Base-by-base conservation (phyloP, 1,140 invertebrate genomes). In the Drosophila biarmipes region DNA sequence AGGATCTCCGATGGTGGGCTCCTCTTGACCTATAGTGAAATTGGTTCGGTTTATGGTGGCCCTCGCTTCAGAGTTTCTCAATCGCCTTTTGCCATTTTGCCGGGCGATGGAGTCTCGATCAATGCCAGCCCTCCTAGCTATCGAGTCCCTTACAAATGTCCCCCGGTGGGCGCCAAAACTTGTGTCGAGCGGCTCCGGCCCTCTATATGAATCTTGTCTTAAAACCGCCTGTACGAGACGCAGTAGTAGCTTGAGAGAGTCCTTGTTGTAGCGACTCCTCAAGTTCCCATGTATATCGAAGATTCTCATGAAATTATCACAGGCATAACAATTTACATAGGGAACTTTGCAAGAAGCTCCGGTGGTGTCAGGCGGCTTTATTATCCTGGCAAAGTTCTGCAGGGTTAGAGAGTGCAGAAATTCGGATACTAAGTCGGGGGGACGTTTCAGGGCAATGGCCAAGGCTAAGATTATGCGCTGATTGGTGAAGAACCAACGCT, bases 351-450 rank as follows among this genome's bases (percentile, higher is more conserved):
- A 66, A 0, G 7, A 7, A 6, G 8, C 42, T 8, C 15, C 48
- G 0, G 10, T 2, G 0, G 12, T 0, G 0, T 8, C 2, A 2
- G 1, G 2, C 2, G 80, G 69, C 6, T 45, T 31, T n/a, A 84
- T 11, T n/a, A 76, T 24, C 12, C 14, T 14, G 14, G 42, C 12
- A 29, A 79, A 82, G 24, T 79, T 82, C 35, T 79, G 59, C 27
- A 84, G 24, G 2, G 59, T 84, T 7, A 82, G 48, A 2, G 21
- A 11, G 38, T 79, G 75, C 15, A 84, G 55, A 12, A 84, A 75
- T 14, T 84, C 43, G 4, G 29, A 19, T 7, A 79, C 51, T 0
- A 11, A 29, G 3, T 67, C 56, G 3, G 34, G 24, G 0, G 38
- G 64, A 2, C 59, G 37, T 0, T 46, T 21, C 3, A 58, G 19